Evolutionary conservation across 2,888 invertebrate species (phyloP), one percentile per base, ranked within the genome.

Genomic region (Panopea generosa): DNA sequence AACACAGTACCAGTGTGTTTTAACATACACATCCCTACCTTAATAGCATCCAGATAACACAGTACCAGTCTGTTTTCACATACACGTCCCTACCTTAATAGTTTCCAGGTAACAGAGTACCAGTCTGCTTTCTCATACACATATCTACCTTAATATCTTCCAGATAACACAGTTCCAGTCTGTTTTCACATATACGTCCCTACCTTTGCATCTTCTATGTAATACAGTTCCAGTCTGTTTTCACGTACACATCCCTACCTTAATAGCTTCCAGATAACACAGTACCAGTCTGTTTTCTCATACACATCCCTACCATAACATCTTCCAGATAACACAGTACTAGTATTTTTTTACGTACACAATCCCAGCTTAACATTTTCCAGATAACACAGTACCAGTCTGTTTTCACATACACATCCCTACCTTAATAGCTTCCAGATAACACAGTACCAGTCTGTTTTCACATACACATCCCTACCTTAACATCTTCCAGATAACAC

Each of bases 141-240:
- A 47, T 6, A 47, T 16, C 6, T 47, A 47, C 97, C 94, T 98
- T 98, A 7, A 98, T 99, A 94, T 99, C 98, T 90, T 96, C 95
- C 72, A 98, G 95, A 91, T 98, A 99, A 91, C 96, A 96, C 43
- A 97, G 93, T 62, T 98, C 95, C 38, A 99, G 94, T 92, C 97
- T 96, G 91, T 97, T 95, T 16, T 95, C 93, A 91, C 97, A 95
- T 0, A 97, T 97, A 53, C 96, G 96, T 6, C 47, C 47, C 20
- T 16, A 97, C 98, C 95, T 98, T 98, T 9, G 99, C 99, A 94
- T 99, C 98, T 90, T 96, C 95, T 71, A 99, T 95, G 91, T 98
- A 99, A 91, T 96, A 96, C 40, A 97, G 93, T 61, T 98, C 95
- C 40, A 99, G 94, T 92, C 97, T 96, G 91, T 98, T 95, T n/a